phyloP scores from a whole-genome alignment of 2,797 vertebrate species.

The Pteronotus mesoamericanus region DNA sequence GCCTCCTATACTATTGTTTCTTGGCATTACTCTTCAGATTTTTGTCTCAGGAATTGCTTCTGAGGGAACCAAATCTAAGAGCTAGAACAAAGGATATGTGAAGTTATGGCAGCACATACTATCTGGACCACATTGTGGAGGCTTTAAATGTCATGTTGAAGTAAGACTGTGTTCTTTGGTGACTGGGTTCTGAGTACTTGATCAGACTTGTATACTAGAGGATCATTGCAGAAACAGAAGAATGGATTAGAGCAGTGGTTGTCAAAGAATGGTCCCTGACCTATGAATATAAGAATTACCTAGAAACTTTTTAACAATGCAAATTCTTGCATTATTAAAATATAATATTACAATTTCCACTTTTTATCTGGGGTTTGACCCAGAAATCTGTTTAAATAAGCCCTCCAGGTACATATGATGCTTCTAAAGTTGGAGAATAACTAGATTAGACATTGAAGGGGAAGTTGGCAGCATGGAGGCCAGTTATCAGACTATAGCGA shows the following conservation, averaged over 20 bases:
- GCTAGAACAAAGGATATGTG: neutral
- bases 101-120: neutral
- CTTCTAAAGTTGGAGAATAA: neutral
- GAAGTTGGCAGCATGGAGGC: neutral
- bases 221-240: neutral
- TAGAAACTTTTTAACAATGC: neutral
- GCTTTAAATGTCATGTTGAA: neutral
- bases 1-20: neutral
- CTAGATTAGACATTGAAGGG: neutral
- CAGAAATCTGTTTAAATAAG: neutral
- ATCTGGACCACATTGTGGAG: neutral
- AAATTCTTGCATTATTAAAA: neutral
- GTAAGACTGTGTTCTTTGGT: neutral
- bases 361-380: neutral
- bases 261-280: neutral
- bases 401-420: neutral
- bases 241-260: neutral
- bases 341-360: neutral
- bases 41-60: neutral
- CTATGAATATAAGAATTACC: neutral
- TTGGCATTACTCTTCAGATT: neutral
- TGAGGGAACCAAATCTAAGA: neutral
- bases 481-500: neutral
- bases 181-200: neutral
- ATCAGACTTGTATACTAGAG: neutral